A percentile compares a stretch with the other conserved stretches of the same genome.
phyloP scores from a whole-genome alignment of 2,797 vertebrate genomes.

The Aplochiton taeniatus region DNA sequence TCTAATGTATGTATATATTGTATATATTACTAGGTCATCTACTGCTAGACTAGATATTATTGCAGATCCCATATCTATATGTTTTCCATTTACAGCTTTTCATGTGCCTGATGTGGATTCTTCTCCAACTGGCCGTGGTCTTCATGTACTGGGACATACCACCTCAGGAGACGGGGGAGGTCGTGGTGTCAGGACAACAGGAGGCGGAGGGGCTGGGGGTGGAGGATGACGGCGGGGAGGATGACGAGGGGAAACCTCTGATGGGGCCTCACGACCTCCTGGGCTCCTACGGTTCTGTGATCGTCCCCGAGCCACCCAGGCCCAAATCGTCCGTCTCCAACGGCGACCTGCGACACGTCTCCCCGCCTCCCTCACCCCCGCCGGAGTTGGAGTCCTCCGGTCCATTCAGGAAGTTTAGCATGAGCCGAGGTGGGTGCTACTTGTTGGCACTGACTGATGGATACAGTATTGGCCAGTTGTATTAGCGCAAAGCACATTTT shows the following conservation, averaged over 20 bases:
- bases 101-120: conserved; percentile 82
- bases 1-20: too few species aligned
- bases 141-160: conserved; percentile 82
- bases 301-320: conserved; percentile 13
- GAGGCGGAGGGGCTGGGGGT: conserved; percentile 10
- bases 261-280: conserved; percentile 60
- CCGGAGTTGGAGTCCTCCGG: conserved; percentile 30
- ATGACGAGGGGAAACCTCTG: conserved; percentile 63
- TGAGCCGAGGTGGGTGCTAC: too few species aligned
- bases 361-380: conserved; percentile 37
- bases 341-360: conserved; percentile 20
- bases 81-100: conserved; percentile 71
- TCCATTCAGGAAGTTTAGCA: conserved; percentile 60
- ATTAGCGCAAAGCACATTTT: too few species aligned
- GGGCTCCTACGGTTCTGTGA: conserved; percentile 49
- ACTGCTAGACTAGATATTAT: too few species aligned
- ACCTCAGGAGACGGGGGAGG: conserved; percentile 33
- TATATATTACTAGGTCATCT: too few species aligned
- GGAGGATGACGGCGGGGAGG: conserved; percentile 36
- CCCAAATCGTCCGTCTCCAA: conserved; percentile 12
- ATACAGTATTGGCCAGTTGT: too few species aligned
- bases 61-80: too few species aligned
- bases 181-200: not conserved
- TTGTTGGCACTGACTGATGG: too few species aligned
- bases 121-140: conserved; percentile 77